Conservation (phyloP, 2,888 invertebrate species). For the Caenorhabditis angaria region DNA sequence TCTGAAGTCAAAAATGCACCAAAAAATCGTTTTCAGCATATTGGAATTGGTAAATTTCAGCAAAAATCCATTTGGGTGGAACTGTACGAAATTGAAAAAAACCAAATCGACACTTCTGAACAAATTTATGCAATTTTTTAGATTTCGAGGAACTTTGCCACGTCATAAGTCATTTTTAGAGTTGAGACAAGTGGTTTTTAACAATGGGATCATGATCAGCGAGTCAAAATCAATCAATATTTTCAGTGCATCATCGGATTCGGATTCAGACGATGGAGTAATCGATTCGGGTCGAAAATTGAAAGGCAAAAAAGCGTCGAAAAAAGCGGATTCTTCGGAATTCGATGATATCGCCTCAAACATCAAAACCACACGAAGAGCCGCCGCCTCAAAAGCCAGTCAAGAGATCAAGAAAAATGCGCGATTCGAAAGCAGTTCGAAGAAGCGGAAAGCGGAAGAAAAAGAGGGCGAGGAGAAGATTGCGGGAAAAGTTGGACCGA, state of each 20-base stretch:
- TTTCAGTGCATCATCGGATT: not conserved
- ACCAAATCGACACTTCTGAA: no score
- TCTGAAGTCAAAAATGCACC: no score
- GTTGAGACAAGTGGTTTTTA: no score
- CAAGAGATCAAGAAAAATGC: conserved; percentile 11
- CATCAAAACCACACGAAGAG: conserved; percentile 30
- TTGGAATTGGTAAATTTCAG: no score
- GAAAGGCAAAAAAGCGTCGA: not conserved
- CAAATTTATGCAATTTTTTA: no score
- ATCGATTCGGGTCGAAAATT: not conserved
- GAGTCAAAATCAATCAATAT: not conserved
- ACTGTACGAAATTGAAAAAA: no score
- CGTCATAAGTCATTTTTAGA: no score
- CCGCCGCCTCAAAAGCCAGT: conserved; percentile 34
- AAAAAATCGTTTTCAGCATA: no score
- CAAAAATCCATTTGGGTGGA: no score
- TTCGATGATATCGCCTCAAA: conserved; percentile 17
- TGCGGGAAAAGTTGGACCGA: conserved; percentile 33
- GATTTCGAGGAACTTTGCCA: no score
- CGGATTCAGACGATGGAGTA: not conserved
- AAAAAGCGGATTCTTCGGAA: not conserved
- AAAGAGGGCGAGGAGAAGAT: conserved; percentile 29
- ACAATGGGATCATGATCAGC: no score
- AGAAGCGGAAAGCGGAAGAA: conserved; percentile 6
- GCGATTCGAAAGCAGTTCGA: not conserved